Conservation (phyloP, 2,113 vertebrate genomes). For the Dasyornis broadbenti region DNA sequence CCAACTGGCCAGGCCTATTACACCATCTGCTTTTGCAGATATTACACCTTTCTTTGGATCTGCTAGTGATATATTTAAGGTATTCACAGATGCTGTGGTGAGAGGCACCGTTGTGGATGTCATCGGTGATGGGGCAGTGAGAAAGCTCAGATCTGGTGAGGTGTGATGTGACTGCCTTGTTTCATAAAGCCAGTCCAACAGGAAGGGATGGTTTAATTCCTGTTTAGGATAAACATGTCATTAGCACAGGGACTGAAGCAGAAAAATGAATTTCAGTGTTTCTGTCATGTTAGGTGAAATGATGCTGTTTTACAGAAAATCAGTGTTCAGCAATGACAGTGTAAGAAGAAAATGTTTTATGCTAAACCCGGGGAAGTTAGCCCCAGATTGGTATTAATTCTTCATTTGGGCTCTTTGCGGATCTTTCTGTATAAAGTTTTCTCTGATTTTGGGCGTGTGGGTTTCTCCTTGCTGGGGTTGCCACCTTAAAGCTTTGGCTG, state of each 20-base stretch:
- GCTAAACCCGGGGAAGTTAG: neutral
- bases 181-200: neutral
- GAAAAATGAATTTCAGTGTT: neutral
- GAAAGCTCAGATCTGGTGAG: neutral
- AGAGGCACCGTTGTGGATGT: neutral
- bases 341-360: neutral
- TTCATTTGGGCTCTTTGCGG: neutral
- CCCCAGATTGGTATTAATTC: neutral
- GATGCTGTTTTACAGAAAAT: neutral
- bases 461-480: neutral
- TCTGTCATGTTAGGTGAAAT: neutral
- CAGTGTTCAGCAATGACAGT: neutral
- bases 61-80: conserved; percentile 10
- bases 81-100: neutral
- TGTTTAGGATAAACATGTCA: neutral
- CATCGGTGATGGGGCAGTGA: neutral
- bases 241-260: neutral
- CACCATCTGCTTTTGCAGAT: conserved; percentile 56
- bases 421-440: neutral
- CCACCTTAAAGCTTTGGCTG: neutral
- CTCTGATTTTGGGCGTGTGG: neutral
- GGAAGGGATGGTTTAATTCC: neutral
- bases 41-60: conserved; percentile 35
- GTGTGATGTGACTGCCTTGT: neutral
- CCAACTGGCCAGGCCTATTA: conserved; percentile 43